Conservation (phyloP, 2,797 vertebrate genomes). For the Spinus olivaceus region DNA sequence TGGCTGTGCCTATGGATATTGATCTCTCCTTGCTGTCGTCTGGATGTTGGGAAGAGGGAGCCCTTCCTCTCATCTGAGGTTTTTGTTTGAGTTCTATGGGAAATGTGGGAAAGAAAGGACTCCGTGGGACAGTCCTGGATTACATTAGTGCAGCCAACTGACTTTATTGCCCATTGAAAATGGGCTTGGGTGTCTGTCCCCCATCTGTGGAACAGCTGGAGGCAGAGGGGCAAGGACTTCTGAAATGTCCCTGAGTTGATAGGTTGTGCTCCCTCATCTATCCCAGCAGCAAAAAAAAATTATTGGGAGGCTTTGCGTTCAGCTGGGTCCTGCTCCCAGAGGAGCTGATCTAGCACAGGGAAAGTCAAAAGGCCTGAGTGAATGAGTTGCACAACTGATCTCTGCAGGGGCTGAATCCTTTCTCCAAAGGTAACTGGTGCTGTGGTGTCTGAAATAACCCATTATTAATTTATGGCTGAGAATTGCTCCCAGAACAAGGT, state of each 20-base stretch:
- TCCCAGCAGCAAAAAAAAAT: neutral
- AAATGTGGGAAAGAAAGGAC: neutral
- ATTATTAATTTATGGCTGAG: neutral
- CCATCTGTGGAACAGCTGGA: neutral
- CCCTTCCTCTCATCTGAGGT: neutral
- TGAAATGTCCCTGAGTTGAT: neutral
- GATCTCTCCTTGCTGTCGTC: neutral
- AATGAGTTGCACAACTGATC: neutral
- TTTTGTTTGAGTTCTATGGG: neutral
- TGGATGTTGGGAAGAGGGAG: neutral
- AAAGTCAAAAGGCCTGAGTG: neutral
- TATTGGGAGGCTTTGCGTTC: neutral
- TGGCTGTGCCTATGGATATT: neutral
- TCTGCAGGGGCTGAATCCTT: neutral
- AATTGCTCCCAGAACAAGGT: neutral
- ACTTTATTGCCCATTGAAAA: neutral
- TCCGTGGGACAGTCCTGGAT: neutral
- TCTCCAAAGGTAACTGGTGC: neutral
- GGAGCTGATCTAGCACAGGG: neutral
- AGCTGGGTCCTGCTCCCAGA: neutral
- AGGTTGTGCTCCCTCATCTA: neutral
- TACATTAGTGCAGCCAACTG: neutral
- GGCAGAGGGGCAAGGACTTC: neutral
- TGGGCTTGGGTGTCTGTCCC: neutral
- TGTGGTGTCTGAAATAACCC: neutral